Evolutionary conservation across 1,140 invertebrate species (phyloP).

Genomic region (Anoplolepis gracilipes): DNA sequence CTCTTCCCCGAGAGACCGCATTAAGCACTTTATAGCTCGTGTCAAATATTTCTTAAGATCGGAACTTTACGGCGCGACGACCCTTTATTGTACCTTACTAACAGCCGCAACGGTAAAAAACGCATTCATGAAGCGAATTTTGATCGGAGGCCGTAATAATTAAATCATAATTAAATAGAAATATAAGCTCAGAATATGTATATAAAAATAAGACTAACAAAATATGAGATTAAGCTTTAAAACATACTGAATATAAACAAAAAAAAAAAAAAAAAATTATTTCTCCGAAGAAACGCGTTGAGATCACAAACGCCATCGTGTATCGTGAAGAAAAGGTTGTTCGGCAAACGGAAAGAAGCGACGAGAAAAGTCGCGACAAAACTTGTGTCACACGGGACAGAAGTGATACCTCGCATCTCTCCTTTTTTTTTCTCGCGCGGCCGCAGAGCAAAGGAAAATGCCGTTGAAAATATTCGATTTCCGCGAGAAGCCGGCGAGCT

Average conservation of each 20-base stretch:
- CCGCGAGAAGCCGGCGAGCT: slow-evolving; percentile 55
- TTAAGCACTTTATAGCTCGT: slow-evolving; percentile 49
- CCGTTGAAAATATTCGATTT: slow-evolving; percentile 73
- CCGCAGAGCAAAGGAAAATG: slow-evolving; percentile 45
- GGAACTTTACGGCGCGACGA: neutral
- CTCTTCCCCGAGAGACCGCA: slow-evolving; percentile 52
- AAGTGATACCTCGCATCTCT: slow-evolving; percentile 27
- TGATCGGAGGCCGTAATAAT: neutral
- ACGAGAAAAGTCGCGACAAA: slow-evolving; percentile 22
- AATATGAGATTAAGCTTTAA: no score
- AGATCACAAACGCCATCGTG: neutral
- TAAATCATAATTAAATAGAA: slow-evolving; percentile 1
- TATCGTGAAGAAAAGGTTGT: slow-evolving; percentile 15
- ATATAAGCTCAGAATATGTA: neutral
- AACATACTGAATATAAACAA: neutral
- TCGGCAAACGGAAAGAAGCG: slow-evolving; percentile 6
- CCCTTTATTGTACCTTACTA: neutral
- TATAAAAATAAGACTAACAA: neutral
- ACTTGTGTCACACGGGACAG: slow-evolving; percentile 1
- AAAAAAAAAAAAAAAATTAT: neutral
- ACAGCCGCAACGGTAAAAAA: neutral
- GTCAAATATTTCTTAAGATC: slow-evolving; percentile 55
- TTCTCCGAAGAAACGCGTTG: neutral
- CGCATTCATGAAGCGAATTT: neutral
- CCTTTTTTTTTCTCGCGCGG: neutral